Evolutionary conservation across 2,797 vertebrate genomes (phyloP), one percentile per base, ranked within the genome.

Genomic region (Gobio occitaniae): DNA sequence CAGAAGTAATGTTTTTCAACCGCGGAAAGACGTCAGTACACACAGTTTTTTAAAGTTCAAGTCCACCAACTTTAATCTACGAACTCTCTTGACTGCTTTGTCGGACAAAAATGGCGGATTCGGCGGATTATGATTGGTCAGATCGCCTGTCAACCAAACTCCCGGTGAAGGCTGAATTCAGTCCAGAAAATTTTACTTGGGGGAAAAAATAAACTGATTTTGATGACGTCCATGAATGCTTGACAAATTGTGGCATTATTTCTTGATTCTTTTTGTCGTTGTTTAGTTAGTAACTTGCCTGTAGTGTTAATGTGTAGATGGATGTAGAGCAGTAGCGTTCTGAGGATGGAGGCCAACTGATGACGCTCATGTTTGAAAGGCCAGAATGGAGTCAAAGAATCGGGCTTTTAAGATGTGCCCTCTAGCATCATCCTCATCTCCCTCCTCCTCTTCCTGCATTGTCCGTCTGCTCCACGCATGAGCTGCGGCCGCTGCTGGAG

Each of bases 391-490:
- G 54, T 32, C 12, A 66, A 72, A 84, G 41, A 70, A 82, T 59
- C 59, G 3, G 59, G 68, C 86, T 84, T 87, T 76, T 81, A 84
- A 87, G 74, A 71, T 50, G 15, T 72, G 81, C 38, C 88, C 81
- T 76, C 69, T 44, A 75, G 88, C 82, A 76, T 47, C 52, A 29
- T 82, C 72, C 44, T 79, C 48, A 17, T 47, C 32, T 47, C 83
- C 72, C 54, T 48, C 70, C 41, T 66, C 69, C 80, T 81, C 61
- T 56, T 70, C 65, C 68, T 87, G 89, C 81, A 76, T 92, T 93
- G 87, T 93, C 90, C 87, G 78, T 86, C 86, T 86, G 86, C 88
- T 87, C 84, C 88, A 94, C 92, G 93, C 94, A 91, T 92, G 91
- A 91, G 93, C 94, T 92, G 82, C 61, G 38, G 38, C 7, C 7